These are phyloP conservation scores for Busseola fusca DNA, from an alignment of 2,888 invertebrate species.

Conservation along the genomic window DNA sequence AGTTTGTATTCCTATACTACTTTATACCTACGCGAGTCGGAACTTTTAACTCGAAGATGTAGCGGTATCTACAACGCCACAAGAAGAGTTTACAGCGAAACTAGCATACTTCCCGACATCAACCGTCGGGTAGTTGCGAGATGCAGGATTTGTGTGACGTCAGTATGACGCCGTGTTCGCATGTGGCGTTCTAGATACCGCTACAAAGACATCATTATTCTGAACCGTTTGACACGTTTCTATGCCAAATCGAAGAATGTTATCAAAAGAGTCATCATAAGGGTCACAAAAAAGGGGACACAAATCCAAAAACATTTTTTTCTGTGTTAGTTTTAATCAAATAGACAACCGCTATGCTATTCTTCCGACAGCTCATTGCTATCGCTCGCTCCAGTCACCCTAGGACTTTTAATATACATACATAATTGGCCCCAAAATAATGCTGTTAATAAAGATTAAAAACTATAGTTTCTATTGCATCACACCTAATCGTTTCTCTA, in stretches of 20 bases:
- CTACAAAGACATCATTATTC: background rate
- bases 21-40: background rate
- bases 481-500: slow-evolving; percentile 60
- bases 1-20: background rate
- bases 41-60: background rate
- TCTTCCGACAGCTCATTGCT: background rate
- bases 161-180: too few species aligned
- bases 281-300: too few species aligned
- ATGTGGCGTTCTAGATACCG: too few species aligned
- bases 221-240: background rate
- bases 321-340: background rate
- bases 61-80: too few species aligned
- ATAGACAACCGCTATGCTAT: background rate
- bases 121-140: too few species aligned
- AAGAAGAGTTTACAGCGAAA: too few species aligned
- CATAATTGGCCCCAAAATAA: slow-evolving; percentile 84
- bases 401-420: slow-evolving; percentile 75
- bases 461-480: slow-evolving; percentile 58
- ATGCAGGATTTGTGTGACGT: too few species aligned
- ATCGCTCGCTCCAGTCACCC: slow-evolving; percentile 63
- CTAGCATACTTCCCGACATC: too few species aligned
- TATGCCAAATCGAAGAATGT: background rate
- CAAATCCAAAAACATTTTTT: background rate
- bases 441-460: slow-evolving; percentile 58
- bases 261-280: background rate